Evolutionary conservation across 2,797 vertebrate species (phyloP).

Genomic region (Antrozous pallidus): DNA sequence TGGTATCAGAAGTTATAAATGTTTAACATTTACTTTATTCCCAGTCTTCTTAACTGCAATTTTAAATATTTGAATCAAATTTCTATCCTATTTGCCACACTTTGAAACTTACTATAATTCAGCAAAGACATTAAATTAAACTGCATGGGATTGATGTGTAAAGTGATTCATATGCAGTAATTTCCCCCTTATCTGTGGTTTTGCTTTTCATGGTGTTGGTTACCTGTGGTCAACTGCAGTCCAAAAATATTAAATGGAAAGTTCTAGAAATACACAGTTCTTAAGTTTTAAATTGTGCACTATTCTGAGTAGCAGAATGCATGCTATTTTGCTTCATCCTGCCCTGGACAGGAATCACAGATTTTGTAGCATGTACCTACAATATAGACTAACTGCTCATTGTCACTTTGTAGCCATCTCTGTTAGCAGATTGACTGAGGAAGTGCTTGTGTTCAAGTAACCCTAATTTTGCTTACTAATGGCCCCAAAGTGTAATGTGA

Average conservation of each 20-base stretch:
- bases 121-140: slow-evolving; percentile 17
- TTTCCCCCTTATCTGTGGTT: background rate
- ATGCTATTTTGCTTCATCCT: background rate
- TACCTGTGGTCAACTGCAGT: background rate
- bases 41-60: background rate
- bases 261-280: background rate
- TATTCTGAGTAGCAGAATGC: background rate
- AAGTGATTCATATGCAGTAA: background rate
- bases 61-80: slow-evolving; percentile 1
- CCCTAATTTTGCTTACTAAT: background rate
- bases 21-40: background rate
- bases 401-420: background rate
- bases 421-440: background rate
- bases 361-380: background rate
- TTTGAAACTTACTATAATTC: background rate
- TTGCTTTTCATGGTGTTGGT: background rate
- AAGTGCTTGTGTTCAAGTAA: background rate
- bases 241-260: background rate
- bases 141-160: background rate
- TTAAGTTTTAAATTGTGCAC: background rate
- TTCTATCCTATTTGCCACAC: background rate
- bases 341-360: background rate
- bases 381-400: background rate
- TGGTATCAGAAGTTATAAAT: background rate
- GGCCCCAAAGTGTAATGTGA: background rate